Evolutionary conservation across 2,797 vertebrate species (phyloP), one percentile per base, ranked within the genome.

Genomic region (Myotis vivesi): DNA sequence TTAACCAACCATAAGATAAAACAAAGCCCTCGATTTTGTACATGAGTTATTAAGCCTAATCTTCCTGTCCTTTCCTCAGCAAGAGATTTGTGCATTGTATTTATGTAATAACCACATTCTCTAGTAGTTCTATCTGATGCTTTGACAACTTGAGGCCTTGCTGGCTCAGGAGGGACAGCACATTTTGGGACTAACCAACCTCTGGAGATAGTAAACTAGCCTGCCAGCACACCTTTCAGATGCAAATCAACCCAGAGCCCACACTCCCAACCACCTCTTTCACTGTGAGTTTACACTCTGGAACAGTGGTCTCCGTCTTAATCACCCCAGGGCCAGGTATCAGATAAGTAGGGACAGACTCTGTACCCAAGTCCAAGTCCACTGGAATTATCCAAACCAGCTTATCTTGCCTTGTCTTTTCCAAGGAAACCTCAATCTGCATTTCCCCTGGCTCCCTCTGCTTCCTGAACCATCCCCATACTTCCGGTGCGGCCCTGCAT

Each of bases 401-500:
- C 76, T 20, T 49, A 9, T 7, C 23, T 49, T 66, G 0, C 6
- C 2, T 73, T 73, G 46, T 9, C 57, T 75, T 75, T 73, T 59
- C 77, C 57, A 6, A 1, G 5, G 49, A 84, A 53, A 75, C 20
- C 9, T 22, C 25, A 17, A 23, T 30, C 33, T 3, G 4, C 46
- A 19, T 5, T 41, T 22, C 23, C 57, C 9, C 36, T 28, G 0
- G 2, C 6, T 1, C 8, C 9, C 22, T 44, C 64, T 51, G 71
- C 41, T 30, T 53, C 57, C 82, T 16, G 16, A 13, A 12, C n/a
- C n/a, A n/a, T n/a, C n/a, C n/a, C n/a, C n/a, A n/a, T n/a, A n/a
- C n/a, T n/a, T n/a, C n/a, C 62, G 6, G 1, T 0, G 10, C 0
- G 6, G n/a, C n/a, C 41, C 33, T 3, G 3, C 15, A 0, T 20